phyloP scores from a whole-genome alignment of 2,888 invertebrate species.

The Agrilus biguttatus region DNA sequence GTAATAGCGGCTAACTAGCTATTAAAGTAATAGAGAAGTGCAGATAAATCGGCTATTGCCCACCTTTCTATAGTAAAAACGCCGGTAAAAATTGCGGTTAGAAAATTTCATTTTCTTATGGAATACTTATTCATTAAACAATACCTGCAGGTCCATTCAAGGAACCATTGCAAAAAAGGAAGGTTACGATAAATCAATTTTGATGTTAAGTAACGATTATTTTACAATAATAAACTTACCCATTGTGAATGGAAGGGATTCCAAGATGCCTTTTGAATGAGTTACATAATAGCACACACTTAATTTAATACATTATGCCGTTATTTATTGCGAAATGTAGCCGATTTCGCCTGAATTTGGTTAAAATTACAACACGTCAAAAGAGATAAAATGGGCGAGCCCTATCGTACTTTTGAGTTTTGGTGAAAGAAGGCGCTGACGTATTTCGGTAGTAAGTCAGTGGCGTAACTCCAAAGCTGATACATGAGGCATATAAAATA shows the following conservation, averaged over 20 bases:
- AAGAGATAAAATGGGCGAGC: conserved; percentile 25
- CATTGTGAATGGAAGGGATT: conserved; percentile 17
- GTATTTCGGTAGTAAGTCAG: conserved; percentile 1
- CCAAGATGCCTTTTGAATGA: conserved; percentile 3
- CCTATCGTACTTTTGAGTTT: conserved; percentile 16
- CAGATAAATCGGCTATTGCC: background rate
- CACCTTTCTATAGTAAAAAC: background rate
- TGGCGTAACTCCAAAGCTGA: conserved; percentile 12
- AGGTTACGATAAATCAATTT: too few relatives aligned
- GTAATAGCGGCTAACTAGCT: background rate
- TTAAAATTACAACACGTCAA: conserved; percentile 20
- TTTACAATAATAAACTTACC: conserved; percentile 16
- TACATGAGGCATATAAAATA: background rate
- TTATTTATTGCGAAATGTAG: conserved; percentile 13
- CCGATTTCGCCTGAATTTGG: conserved; percentile 16
- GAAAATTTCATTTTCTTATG: background rate
- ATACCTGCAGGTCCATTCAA: background rate
- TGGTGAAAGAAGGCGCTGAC: conserved; percentile 7
- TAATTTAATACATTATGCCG: conserved; percentile 13
- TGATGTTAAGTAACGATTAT: conserved; percentile 4
- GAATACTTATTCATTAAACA: background rate
- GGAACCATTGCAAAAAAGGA: too few relatives aligned
- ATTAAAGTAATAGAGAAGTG: background rate
- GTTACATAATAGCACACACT: conserved; percentile 12
- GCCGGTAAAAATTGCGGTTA: background rate